These are phyloP conservation scores for Siniperca chuatsi DNA, from an alignment of 2,113 vertebrate genomes.

Conservation along the genomic window DNA sequence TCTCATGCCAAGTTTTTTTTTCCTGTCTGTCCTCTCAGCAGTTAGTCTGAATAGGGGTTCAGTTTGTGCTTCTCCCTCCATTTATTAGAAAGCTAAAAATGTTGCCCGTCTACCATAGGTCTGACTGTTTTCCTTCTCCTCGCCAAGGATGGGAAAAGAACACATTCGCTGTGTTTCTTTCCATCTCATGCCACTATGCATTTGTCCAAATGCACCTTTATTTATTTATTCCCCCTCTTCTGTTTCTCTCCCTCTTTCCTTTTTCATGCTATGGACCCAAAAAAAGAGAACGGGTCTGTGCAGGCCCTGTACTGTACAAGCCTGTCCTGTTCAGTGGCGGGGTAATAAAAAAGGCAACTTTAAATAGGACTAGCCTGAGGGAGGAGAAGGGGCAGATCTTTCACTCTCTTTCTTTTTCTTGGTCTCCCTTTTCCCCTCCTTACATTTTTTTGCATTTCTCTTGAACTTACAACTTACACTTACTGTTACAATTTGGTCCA, in stretches of 20 bases:
- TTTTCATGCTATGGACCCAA: conserved; percentile 56
- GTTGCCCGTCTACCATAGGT: conserved; percentile 45
- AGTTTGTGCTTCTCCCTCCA: conserved; percentile 64
- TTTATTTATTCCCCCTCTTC: conserved; percentile 63
- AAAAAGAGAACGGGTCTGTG: conserved; percentile 62
- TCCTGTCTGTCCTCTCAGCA: conserved; percentile 44
- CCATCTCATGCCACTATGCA: conserved; percentile 68
- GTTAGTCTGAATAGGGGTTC: conserved; percentile 70
- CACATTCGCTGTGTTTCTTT: conserved; percentile 77
- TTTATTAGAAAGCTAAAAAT: conserved; percentile 79
- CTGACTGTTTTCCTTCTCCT: conserved; percentile 69
- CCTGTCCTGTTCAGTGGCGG: conserved; percentile 56
- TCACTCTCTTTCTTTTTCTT: conserved; percentile 32
- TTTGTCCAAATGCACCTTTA: conserved; percentile 73
- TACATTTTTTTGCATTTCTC: conserved; percentile 35
- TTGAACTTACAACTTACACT: neutral
- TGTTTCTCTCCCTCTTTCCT: conserved; percentile 46
- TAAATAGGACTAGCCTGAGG: conserved; percentile 66
- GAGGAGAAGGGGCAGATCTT: conserved; percentile 31
- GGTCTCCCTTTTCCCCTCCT: conserved; percentile 1
- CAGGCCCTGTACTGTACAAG: conserved; percentile 69
- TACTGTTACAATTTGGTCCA: conserved; percentile 42
- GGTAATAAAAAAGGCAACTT: conserved; percentile 63
- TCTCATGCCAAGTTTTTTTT: conserved; percentile 64
- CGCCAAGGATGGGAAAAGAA: conserved; percentile 70